phyloP scores from a whole-genome alignment of 2,113 vertebrate genomes.

The Thryonomys swinderianus region DNA sequence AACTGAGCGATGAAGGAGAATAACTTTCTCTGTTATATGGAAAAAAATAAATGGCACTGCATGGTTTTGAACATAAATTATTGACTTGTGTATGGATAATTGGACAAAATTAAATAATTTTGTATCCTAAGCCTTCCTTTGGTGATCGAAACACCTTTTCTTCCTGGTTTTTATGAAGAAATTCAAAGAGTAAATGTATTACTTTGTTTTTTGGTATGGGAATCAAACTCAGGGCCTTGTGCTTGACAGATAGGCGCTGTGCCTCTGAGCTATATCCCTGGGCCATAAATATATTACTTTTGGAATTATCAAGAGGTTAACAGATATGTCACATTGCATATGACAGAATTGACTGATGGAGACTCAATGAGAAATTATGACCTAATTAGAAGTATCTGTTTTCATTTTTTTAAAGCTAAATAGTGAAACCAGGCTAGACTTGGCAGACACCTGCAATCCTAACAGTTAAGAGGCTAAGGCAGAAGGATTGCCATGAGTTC shows the following conservation, averaged over 20 bases:
- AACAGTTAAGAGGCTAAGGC: background rate
- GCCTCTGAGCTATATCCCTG: no score
- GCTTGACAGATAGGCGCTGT: no score
- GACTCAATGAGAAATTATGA: conserved; percentile 19
- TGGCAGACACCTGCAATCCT: background rate
- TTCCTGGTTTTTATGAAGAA: conserved; percentile 38
- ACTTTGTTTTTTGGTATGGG: background rate
- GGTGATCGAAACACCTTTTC: background rate
- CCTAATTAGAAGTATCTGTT: background rate
- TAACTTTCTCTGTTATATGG: background rate
- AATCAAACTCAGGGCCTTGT: no score
- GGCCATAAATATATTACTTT: background rate
- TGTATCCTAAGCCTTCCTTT: background rate
- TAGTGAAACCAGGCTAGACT: background rate
- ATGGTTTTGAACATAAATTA: background rate
- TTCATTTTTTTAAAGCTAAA: background rate
- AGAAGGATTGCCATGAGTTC: background rate
- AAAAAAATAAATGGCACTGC: background rate
- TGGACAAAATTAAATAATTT: background rate
- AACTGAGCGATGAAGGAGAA: conserved; percentile 1
- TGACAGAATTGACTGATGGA: conserved; percentile 4
- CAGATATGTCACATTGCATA: background rate
- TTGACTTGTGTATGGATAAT: background rate
- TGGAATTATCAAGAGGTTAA: conserved; percentile 17
- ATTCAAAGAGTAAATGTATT: conserved; percentile 37